Evolutionary conservation across 2,797 vertebrate genomes (phyloP), one percentile per base, ranked within the genome.

Genomic region (Danio albolineatus): DNA sequence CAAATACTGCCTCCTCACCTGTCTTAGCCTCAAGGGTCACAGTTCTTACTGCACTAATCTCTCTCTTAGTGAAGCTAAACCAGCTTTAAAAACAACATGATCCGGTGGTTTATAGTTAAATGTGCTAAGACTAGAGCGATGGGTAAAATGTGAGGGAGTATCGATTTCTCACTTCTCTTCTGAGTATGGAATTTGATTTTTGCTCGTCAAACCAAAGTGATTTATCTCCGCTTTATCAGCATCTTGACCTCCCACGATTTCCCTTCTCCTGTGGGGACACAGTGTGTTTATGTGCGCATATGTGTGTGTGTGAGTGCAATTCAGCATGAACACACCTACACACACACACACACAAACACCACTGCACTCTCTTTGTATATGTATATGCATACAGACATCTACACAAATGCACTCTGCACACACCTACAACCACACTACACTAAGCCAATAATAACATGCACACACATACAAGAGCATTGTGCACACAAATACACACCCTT

Each of bases 191-290:
- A 79, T 79, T 66, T 73, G 17, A 65, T 49, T 66, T 14, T 65
- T 79, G 49, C 64, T 65, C 70, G 9, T 61, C 53, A 71, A 73
- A 76, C 75, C 46, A 54, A 48, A 17, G n/a, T 41, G 65, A 72
- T 80, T 83, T 74, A 83, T 75, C 74, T 78, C 56, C 36, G 54
- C 53, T 76, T 69, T 75, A 82, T 83, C 84, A 57, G 79, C 66
- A 67, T 73, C 59, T 71, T 85, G 84, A 83, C 84, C 84, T 83
- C 82, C 84, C 75, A 85, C 81, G 56, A 77, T 76, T 85, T 83
- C 76, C 71, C 76, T 81, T 81, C 61, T 76, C 73, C 80, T 82
- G 48, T n/a, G 49, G 14, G 76, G 59, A 60, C 57, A 19, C 16
- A n/a, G 9, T 53, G 19, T 46, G 54, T 54, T 41, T 74, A 74